phyloP scores from a whole-genome alignment of 2,113 vertebrate genomes.

The Plectropomus leopardus region DNA sequence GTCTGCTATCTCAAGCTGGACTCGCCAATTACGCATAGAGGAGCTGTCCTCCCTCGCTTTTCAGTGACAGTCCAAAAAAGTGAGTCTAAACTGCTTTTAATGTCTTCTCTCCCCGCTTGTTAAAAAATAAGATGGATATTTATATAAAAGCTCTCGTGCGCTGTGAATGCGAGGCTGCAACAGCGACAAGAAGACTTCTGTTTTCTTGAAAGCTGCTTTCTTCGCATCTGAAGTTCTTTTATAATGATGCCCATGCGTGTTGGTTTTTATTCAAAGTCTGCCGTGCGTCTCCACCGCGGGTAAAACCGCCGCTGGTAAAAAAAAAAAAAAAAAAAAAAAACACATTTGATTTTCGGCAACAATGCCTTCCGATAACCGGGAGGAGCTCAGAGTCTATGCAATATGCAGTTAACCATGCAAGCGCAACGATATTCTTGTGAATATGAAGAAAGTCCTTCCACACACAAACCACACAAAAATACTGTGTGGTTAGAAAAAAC shows the following conservation, averaged over 20 bases:
- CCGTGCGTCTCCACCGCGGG: conserved; percentile 2
- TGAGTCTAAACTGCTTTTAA: neutral
- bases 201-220: neutral
- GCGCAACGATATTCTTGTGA: conserved; percentile 11
- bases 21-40: conserved; percentile 22
- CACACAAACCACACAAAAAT: conserved; percentile 37
- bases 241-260: neutral
- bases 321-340: no score
- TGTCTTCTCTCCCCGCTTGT: neutral
- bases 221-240: conserved; percentile 20
- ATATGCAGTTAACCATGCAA: conserved; percentile 40
- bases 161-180: neutral
- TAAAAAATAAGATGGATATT: conserved; percentile 15
- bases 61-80: neutral
- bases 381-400: conserved; percentile 5
- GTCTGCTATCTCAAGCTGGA: conserved; percentile 20
- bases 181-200: neutral
- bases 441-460: conserved; percentile 25
- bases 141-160: neutral
- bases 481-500: conserved; percentile 13
- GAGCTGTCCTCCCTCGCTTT: neutral
- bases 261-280: conserved; percentile 13
- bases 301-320: conserved; percentile 21
- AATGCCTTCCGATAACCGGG: conserved; percentile 11
- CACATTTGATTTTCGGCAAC: conserved; percentile 21